Evolutionary conservation across 2,797 vertebrate genomes (phyloP).

Genomic region (Aphelocoma californica): DNA sequence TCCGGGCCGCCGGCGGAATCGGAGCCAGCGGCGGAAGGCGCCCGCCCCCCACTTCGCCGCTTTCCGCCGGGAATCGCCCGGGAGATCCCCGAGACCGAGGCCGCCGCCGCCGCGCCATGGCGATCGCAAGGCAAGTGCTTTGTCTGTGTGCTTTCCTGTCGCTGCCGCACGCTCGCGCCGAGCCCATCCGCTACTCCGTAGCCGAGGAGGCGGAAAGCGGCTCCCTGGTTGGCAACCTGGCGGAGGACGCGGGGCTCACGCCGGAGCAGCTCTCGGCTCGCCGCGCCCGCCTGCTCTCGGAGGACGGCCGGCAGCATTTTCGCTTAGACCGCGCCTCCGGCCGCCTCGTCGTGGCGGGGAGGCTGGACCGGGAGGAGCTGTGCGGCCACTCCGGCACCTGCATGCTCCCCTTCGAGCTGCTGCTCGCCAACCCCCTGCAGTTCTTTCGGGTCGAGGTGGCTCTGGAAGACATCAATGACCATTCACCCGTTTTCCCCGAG

Average conservation of each 20-base stretch:
- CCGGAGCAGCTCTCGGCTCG: not conserved
- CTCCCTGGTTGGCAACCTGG: conserved; percentile 43
- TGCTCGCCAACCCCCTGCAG: conserved; percentile 64
- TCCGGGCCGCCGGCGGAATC: not conserved
- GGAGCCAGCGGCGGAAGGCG: not conserved
- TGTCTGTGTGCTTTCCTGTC: conserved; percentile 42
- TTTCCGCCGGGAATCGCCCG: no score
- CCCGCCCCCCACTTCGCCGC: no score
- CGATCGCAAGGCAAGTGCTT: conserved; percentile 58
- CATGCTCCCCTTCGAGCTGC: conserved; percentile 60
- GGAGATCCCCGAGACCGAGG: no score
- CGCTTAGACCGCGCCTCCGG: conserved; percentile 41
- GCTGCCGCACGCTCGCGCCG: not conserved
- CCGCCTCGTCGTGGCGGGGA: conserved; percentile 59
- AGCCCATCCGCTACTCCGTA: conserved; percentile 50
- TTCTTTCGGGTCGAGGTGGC: conserved; percentile 59
- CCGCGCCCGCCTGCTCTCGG: not conserved
- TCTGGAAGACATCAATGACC: conserved; percentile 72
- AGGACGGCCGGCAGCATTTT: not conserved
- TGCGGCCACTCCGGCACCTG: conserved; percentile 54
- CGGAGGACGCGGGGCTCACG: not conserved
- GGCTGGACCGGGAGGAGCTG: conserved; percentile 69
- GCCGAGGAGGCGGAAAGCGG: conserved; percentile 61
- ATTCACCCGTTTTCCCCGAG: conserved; percentile 32
- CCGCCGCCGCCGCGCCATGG: not conserved